phyloP scores from a whole-genome alignment of 2,797 vertebrate genomes.

The Esox masquinongy region DNA sequence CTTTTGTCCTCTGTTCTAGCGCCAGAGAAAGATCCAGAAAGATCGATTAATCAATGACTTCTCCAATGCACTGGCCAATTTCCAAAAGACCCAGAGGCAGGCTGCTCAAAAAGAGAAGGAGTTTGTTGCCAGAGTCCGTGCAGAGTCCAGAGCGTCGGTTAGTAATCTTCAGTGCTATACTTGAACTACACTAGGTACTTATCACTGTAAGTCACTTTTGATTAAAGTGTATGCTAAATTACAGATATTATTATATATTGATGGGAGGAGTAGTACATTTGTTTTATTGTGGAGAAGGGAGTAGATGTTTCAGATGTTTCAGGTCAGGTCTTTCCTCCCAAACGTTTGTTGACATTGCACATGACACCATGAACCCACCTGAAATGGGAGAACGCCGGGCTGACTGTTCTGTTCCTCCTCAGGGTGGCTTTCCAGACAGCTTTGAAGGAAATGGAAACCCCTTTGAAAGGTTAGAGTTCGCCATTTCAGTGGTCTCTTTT shows the following conservation, averaged over 20 bases:
- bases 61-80: slow-evolving; percentile 84
- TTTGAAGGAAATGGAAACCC: slow-evolving; percentile 75
- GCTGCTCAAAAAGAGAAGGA: slow-evolving; percentile 91
- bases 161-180: slow-evolving; percentile 43
- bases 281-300: neutral
- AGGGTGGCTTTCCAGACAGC: slow-evolving; percentile 82
- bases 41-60: slow-evolving; percentile 93
- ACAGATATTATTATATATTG: neutral
- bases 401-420: neutral
- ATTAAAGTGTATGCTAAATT: too few relatives aligned
- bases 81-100: slow-evolving; percentile 90
- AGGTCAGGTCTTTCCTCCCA: neutral
- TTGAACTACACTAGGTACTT: neutral
- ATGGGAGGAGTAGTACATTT: neutral
- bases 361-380: neutral
- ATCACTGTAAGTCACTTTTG: neutral
- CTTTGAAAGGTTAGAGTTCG: slow-evolving; percentile 78
- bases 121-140: slow-evolving; percentile 93
- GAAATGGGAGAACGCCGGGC: neutral
- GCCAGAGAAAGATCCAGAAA: slow-evolving; percentile 93
- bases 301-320: neutral
- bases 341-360: neutral
- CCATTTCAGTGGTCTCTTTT: neutral
- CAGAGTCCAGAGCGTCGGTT: slow-evolving; percentile 91
- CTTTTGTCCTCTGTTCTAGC: slow-evolving; percentile 62